Evolutionary conservation across 2,888 invertebrate species (phyloP), one percentile per base, ranked within the genome.

Genomic region (Pristionchus japonicus): DNA sequence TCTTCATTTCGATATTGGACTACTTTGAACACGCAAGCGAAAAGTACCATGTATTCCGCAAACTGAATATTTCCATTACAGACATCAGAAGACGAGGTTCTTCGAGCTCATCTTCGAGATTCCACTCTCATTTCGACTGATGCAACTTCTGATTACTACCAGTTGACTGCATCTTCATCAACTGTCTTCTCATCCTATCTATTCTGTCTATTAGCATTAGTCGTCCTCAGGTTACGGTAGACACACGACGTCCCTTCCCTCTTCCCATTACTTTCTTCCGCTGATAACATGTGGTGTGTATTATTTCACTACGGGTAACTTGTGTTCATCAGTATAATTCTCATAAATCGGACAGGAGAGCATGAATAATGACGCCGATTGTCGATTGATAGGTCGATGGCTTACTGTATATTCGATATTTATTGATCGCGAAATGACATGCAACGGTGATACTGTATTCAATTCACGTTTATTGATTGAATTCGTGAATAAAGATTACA

Each of bases 321-420:
- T 74, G 74, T 40, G 4, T 40, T 17, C 20, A 74, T 74, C 74
- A 74, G 74, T 74, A 74, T 74, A 74, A 37, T 74, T 74, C 74
- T 74, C 74, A 40, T 74, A 20, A 74, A 3, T 40, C 23, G 31
- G 70, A 40, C 37, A 37, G 31, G 74, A 74, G 74, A 74, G 74
- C 74, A 74, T 40, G 74, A 74, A 40, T n/a, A 74, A 74, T 40
- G 37, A 40, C 31, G 67, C 43, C 74, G n/a, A 40, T 74, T 40
- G 23, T 74, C 70, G 70, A 70, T 70, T 70, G 34, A 70, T 6
- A 74, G 43, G 20, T 74, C 74, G 74, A 40, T 23, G 3, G 74
- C 74, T 74, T 74, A 74, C 74, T 74, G 74, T 74, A 74, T 74
- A 74, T 74, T 74, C 74, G 20, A 40, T 74, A 74, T 74, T 74